These are phyloP conservation scores for Caenorhabditis parvicauda DNA, from an alignment of 2,888 invertebrate genomes.

Conservation along the genomic window DNA sequence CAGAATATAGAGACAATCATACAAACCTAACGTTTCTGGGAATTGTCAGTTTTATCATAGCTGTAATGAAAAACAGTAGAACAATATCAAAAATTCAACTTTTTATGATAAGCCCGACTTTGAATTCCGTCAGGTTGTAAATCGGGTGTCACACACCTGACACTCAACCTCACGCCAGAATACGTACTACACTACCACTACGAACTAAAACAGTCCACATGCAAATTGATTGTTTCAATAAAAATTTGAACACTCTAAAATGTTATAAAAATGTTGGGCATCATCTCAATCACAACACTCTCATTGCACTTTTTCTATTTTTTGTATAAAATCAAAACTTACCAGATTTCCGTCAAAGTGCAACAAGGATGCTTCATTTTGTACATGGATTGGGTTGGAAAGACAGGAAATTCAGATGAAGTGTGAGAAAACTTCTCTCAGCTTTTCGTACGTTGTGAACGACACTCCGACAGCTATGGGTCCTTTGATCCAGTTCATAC, in stretches of 20 bases:
- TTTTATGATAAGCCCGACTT: no score
- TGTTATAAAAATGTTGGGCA: background rate
- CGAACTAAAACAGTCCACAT: background rate
- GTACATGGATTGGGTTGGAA: background rate
- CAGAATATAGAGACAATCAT: no score
- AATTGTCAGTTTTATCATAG: no score
- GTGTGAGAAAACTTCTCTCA: constrained; percentile 9
- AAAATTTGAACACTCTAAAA: background rate
- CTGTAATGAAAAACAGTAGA: no score
- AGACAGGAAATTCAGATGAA: background rate
- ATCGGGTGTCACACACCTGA: no score
- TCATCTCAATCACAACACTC: background rate
- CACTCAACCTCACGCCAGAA: no score
- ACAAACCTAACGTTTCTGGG: no score
- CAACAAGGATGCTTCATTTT: background rate
- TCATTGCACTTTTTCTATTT: background rate
- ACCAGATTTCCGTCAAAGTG: background rate
- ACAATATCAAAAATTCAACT: no score
- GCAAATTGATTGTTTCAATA: no score
- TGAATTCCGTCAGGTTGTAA: no score
- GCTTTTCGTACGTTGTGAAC: constrained; percentile 84
- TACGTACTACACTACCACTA: no score
- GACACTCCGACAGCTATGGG: constrained; percentile 80
- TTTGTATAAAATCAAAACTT: background rate
- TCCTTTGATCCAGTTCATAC: constrained; percentile 95